phyloP scores from a whole-genome alignment of 2,888 invertebrate genomes.

The Phasia obesa region DNA sequence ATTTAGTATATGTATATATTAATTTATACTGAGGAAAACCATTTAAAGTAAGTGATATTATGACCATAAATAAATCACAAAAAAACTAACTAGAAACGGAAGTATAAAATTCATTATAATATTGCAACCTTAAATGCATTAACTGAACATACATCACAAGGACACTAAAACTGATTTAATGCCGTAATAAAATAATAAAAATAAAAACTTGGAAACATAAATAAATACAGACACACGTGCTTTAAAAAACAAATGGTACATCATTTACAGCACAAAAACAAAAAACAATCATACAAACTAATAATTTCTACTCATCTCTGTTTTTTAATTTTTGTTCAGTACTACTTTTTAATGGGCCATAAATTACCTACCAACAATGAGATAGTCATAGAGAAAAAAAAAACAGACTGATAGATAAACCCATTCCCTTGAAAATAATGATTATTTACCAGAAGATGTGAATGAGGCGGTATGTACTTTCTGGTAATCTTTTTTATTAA shows the following conservation, averaged over 20 bases:
- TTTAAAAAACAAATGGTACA: conserved; percentile 46
- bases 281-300: conserved; percentile 49
- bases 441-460: neutral
- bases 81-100: conserved; percentile 37
- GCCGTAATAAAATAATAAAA: conserved; percentile 50
- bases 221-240: conserved; percentile 33
- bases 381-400: conserved; percentile 45
- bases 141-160: neutral
- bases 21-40: too few species aligned
- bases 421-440: neutral
- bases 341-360: conserved; percentile 77
- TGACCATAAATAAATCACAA: neutral
- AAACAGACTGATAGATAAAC: conserved; percentile 35
- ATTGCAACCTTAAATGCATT: conserved; percentile 27
- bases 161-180: conserved; percentile 43
- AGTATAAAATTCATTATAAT: conserved; percentile 45
- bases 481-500: neutral
- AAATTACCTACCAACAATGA: conserved; percentile 79
- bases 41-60: neutral
- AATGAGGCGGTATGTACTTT: neutral
- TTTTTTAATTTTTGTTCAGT: conserved; percentile 36
- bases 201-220: conserved; percentile 45
- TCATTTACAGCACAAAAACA: conserved; percentile 31
- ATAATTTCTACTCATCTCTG: conserved; percentile 55
- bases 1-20: too few species aligned